Evolutionary conservation across 2,797 vertebrate species (phyloP).

Genomic region (Denticeps clupeoides): DNA sequence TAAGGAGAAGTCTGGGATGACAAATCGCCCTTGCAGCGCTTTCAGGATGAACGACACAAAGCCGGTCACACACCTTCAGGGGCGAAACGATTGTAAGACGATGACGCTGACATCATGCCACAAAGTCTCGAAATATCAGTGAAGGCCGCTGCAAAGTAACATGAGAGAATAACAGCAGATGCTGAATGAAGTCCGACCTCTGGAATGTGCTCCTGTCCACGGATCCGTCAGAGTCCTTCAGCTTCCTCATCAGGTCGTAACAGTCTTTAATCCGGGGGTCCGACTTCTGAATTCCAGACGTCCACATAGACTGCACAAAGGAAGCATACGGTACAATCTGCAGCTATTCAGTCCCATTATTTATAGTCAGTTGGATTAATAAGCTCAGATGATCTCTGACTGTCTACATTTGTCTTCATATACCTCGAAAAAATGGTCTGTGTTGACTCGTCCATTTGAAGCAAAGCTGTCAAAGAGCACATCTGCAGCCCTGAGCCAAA

Average conservation of each 20-base stretch:
- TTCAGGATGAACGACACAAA: constrained; percentile 54
- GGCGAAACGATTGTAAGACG: not conserved
- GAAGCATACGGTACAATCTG: too few species aligned
- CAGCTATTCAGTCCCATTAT: too few species aligned
- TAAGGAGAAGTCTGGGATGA: constrained; percentile 53
- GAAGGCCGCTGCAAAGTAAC: not conserved
- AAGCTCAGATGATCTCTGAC: too few species aligned
- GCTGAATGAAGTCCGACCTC: constrained; percentile 31
- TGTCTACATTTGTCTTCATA: too few species aligned
- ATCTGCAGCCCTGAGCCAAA: constrained; percentile 42
- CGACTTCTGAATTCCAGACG: constrained; percentile 44
- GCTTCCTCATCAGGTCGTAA: constrained; percentile 48
- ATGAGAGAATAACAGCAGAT: too few species aligned
- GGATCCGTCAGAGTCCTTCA: constrained; percentile 45
- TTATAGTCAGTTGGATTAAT: too few species aligned
- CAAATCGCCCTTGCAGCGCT: constrained; percentile 52
- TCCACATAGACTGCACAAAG: constrained; percentile 46
- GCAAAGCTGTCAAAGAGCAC: constrained; percentile 55
- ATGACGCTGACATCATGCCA: not conserved
- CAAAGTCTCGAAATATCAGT: not conserved
- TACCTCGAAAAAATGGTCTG: constrained; percentile 54
- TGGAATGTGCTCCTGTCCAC: constrained; percentile 50
- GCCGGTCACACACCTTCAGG: constrained; percentile 47
- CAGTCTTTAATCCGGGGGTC: constrained; percentile 55
- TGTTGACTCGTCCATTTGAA: constrained; percentile 38